A percentile compares a stretch with the other conserved stretches of the same genome.
Evolutionary conservation across 2,113 vertebrate genomes (phyloP).

Genomic region (Falco punctatus): DNA sequence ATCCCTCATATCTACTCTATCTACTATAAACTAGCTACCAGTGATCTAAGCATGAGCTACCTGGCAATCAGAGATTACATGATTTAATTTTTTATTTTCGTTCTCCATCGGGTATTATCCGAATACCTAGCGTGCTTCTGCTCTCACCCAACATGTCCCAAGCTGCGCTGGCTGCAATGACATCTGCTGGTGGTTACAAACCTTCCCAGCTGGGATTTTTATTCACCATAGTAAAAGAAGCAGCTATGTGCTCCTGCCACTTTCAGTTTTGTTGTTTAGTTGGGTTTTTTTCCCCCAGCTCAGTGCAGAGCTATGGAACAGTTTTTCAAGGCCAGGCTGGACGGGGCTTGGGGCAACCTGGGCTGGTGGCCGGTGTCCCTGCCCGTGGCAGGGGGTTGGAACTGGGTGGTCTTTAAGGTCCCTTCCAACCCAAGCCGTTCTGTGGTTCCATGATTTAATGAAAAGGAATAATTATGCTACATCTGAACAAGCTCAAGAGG

Average conservation of each 20-base stretch:
- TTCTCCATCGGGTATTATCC: background rate
- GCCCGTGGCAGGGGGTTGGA: too few relatives aligned
- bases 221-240: background rate
- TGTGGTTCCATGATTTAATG: background rate
- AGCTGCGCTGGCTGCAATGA: background rate
- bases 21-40: slow-evolving; percentile 6
- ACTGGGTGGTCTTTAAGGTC: too few relatives aligned
- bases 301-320: background rate
- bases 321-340: background rate
- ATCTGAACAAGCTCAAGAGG: background rate
- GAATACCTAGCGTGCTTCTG: background rate
- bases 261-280: background rate
- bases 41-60: background rate
- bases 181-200: slow-evolving; percentile 40
- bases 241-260: background rate
- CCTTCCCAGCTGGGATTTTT: background rate
- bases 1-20: slow-evolving; percentile 23
- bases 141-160: background rate
- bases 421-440: too few relatives aligned
- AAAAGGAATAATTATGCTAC: background rate
- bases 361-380: too few relatives aligned
- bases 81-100: background rate
- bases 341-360: too few relatives aligned
- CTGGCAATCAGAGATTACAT: background rate
- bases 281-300: background rate